Percentiles rank a stretch among this genome's conserved stretches.
Evolutionary conservation across 2,797 vertebrate genomes (phyloP).

Genomic region (Oophaga sylvatica): DNA sequence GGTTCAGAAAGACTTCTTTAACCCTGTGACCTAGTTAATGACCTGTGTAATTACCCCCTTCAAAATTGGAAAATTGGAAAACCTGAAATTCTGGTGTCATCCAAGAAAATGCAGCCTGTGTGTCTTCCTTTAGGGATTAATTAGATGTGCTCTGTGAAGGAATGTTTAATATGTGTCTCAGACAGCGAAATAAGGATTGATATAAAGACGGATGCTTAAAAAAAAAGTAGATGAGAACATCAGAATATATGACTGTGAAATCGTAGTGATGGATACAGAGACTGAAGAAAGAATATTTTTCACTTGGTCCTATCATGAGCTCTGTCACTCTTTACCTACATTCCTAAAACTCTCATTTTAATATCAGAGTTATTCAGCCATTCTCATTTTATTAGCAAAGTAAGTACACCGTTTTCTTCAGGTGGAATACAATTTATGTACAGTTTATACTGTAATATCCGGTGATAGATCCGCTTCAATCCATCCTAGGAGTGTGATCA

Average conservation of each 20-base stretch:
- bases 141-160: conserved; percentile 51
- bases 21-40: conserved; percentile 54
- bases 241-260: not conserved
- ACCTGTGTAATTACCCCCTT: conserved; percentile 56
- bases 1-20: conserved; percentile 41
- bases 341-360: too few species aligned
- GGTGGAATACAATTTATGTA: too few species aligned
- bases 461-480: too few species aligned
- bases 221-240: not conserved
- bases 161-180: conserved; percentile 51
- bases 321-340: too few species aligned
- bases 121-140: conserved; percentile 60
- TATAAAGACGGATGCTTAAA: not conserved
- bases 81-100: conserved; percentile 52
- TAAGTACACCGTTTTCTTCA: too few species aligned
- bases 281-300: too few species aligned
- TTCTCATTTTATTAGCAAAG: too few species aligned
- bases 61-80: conserved; percentile 49
- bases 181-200: not conserved
- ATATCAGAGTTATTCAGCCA: too few species aligned
- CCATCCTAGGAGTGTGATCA: too few species aligned
- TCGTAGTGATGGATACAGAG: not conserved
- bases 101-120: conserved; percentile 36
- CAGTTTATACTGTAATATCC: too few species aligned
- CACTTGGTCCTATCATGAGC: too few species aligned